These are phyloP conservation scores for Pituophis catenifer DNA, from an alignment of 2,113 vertebrate genomes.

Conservation along the genomic window DNA sequence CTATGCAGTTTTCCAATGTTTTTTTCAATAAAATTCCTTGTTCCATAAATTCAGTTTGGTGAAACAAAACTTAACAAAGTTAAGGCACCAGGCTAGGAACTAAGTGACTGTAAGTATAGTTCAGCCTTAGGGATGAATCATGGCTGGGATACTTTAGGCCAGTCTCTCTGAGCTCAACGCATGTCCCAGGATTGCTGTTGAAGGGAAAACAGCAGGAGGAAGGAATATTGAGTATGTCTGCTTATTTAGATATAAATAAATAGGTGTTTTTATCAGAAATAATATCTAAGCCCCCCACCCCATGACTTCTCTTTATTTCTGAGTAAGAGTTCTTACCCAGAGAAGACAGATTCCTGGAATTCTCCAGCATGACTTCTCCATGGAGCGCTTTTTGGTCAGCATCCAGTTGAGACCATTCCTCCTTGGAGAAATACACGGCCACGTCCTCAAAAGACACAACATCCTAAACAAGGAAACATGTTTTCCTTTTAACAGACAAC, in stretches of 20 bases:
- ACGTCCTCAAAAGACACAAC: neutral
- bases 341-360: neutral
- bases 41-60: no score
- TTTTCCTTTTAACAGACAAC: neutral
- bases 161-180: neutral
- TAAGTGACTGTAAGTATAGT: neutral
- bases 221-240: neutral
- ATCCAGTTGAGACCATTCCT: neutral
- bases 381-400: neutral
- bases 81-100: no score
- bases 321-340: no score
- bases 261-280: no score
- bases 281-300: no score
- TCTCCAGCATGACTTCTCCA: neutral
- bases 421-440: neutral
- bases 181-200: neutral
- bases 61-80: no score
- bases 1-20: neutral
- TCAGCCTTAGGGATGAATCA: neutral
- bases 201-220: neutral
- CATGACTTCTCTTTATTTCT: no score
- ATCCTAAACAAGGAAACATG: neutral
- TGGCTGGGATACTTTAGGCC: neutral
- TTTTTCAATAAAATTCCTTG: neutral
- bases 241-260: no score